A percentile compares a stretch with the other conserved stretches of the same genome.
Evolutionary conservation across 2,113 vertebrate genomes (phyloP).

Genomic region (Syngnathus scovelli): DNA sequence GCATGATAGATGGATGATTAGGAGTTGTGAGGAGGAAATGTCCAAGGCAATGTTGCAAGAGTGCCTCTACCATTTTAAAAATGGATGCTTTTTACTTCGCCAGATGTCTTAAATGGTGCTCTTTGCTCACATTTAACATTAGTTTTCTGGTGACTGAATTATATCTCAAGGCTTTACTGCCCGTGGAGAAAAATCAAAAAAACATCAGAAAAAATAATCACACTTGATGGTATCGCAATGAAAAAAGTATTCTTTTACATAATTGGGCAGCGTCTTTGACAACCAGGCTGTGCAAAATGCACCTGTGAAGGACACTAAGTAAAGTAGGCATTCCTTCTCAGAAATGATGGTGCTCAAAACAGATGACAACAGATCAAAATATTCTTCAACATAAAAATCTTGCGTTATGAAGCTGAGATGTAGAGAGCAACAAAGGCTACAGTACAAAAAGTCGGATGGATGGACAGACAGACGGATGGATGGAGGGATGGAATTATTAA

Average conservation of each 20-base stretch:
- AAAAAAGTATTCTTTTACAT: not conserved
- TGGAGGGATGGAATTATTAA: not conserved
- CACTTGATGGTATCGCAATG: not conserved
- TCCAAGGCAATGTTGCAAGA: constrained; percentile 18
- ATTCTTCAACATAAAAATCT: not conserved
- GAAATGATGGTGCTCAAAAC: not conserved
- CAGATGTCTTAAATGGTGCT: constrained; percentile 30
- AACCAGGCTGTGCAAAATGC: not conserved
- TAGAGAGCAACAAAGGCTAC: not conserved
- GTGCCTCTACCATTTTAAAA: constrained; percentile 48
- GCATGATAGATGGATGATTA: constrained; percentile 9
- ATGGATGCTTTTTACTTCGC: constrained; percentile 49
- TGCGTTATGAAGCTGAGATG: not conserved
- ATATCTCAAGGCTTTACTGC: not conserved
- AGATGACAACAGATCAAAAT: not conserved
- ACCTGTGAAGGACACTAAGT: not conserved
- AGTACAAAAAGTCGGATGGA: not conserved
- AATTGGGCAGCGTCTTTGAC: not conserved
- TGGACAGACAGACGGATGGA: too few relatives aligned
- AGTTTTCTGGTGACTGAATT: constrained; percentile 9
- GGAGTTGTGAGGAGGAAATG: constrained; percentile 23
- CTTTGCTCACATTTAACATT: constrained; percentile 40
- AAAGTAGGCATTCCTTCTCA: not conserved
- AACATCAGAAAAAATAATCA: not conserved
- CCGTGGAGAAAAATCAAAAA: not conserved